Conservation (phyloP, 1,140 invertebrate genomes). For the Hycleus cichorii region DNA sequence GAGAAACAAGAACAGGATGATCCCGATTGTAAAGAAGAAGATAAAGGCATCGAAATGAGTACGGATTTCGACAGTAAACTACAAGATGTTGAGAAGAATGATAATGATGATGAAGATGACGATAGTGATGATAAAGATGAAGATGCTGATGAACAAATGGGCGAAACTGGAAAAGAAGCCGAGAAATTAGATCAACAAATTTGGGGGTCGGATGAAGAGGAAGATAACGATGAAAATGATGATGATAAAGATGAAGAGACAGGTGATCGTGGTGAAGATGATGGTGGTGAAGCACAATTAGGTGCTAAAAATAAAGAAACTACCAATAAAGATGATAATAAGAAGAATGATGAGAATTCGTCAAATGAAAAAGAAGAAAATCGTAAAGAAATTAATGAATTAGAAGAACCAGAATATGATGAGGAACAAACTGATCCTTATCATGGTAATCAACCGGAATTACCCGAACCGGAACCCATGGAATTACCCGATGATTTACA, state of each 20-base stretch:
- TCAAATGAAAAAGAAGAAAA: constrained; percentile 46
- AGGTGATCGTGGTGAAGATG: constrained; percentile 39
- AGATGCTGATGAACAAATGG: constrained; percentile 90
- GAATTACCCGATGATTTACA: constrained; percentile 82
- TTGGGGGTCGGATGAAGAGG: constrained; percentile 80
- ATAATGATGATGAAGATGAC: constrained; percentile 53
- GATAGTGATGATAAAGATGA: constrained; percentile 62
- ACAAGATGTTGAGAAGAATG: constrained; percentile 66
- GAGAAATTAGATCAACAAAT: constrained; percentile 78
- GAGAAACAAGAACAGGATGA: constrained; percentile 66
- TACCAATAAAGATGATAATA: constrained; percentile 46
- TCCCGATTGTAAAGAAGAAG: constrained; percentile 81
- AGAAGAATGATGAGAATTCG: constrained; percentile 42
- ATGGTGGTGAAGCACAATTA: constrained; percentile 48
- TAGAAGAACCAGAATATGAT: constrained; percentile 69
- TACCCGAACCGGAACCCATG: constrained; percentile 73
- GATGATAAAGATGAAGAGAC: constrained; percentile 53
- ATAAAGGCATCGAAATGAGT: constrained; percentile 90
- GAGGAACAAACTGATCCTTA: constrained; percentile 82
- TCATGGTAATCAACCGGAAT: constrained; percentile 67
- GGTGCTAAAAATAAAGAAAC: constrained; percentile 52
- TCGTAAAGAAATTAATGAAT: constrained; percentile 65
- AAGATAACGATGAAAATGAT: constrained; percentile 61
- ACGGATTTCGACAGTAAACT: constrained; percentile 84
- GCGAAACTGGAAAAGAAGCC: constrained; percentile 76